Evolutionary conservation across 2,888 invertebrate species (phyloP).

Genomic region (Agrotis clavis): DNA sequence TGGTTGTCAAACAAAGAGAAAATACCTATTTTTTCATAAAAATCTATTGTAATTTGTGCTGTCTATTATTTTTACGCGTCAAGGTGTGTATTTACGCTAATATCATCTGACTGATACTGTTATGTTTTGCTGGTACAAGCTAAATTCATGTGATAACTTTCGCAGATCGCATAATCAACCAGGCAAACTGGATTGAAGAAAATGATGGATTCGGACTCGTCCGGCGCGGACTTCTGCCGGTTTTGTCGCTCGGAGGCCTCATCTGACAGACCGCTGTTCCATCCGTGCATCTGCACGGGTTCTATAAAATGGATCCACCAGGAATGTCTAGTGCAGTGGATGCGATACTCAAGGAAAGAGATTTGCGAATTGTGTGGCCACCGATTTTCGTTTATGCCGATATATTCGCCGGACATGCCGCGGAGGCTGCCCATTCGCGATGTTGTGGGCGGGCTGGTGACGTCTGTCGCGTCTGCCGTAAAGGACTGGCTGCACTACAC

Average conservation of each 20-base stretch:
- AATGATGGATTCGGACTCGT: constrained; percentile 89
- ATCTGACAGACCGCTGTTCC: constrained; percentile 97
- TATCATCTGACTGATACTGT: constrained; percentile 32
- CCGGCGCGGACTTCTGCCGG: constrained; percentile 97
- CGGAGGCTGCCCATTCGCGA: constrained; percentile 98
- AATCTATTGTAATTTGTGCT: constrained; percentile 75
- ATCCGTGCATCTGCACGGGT: constrained; percentile 99
- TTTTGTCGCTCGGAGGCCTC: constrained; percentile 99
- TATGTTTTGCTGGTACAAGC: constrained; percentile 54
- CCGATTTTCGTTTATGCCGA: constrained; percentile 99
- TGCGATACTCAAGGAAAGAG: constrained; percentile 99
- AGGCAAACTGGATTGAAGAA: constrained; percentile 86
- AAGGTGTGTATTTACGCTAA: constrained; percentile 71
- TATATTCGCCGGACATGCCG: constrained; percentile 99
- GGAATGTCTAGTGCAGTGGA: constrained; percentile 99
- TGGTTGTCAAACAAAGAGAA: constrained; percentile 83
- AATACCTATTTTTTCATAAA: constrained; percentile 71
- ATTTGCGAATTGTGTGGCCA: constrained; percentile 99
- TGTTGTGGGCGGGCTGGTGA: constrained; percentile 96
- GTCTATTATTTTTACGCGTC: constrained; percentile 67
- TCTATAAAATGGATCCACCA: constrained; percentile 99
- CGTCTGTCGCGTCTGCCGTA: constrained; percentile 97
- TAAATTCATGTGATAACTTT: constrained; percentile 71
- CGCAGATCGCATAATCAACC: constrained; percentile 81
- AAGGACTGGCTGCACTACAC: constrained; percentile 99